Percentiles rank a stretch among this genome's conserved stretches.
phyloP scores from a whole-genome alignment of 2,113 vertebrate species.

The Coptodon rendalli region DNA sequence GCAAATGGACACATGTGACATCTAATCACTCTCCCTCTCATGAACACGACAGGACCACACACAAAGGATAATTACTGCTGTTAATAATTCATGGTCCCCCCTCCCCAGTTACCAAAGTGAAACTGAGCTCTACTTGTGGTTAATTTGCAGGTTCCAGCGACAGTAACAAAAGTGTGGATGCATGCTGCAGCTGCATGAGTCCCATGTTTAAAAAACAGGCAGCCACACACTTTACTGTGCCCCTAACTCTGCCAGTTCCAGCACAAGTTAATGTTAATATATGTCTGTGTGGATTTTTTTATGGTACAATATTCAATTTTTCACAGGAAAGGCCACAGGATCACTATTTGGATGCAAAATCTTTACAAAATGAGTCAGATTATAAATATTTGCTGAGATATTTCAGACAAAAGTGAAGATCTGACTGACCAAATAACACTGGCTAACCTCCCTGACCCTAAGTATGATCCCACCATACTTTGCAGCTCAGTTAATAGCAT shows the following conservation, averaged over 20 bases:
- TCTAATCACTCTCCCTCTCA: neutral
- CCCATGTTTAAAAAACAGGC: neutral
- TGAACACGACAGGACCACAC: neutral
- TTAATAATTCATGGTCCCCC: slow-evolving; percentile 30
- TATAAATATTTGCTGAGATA: neutral
- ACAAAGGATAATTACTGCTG: slow-evolving; percentile 18
- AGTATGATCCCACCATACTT: neutral
- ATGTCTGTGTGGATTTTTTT: neutral
- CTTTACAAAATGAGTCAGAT: neutral
- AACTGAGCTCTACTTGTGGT: neutral
- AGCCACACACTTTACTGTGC: neutral
- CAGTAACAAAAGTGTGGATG: neutral
- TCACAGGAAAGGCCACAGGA: neutral
- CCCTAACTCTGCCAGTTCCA: neutral
- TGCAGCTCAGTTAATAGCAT: neutral
- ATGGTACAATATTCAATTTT: neutral
- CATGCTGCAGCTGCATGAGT: neutral
- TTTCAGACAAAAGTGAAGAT: neutral
- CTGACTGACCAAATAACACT: neutral
- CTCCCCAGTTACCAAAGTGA: neutral
- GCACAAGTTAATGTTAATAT: neutral
- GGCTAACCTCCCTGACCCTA: neutral
- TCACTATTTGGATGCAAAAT: neutral
- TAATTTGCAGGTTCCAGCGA: slow-evolving; percentile 10
- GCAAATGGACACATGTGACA: neutral